Evolutionary conservation across 37 sponge, comb jelly and placozoan species (phyloP).

Genomic region (Crambe crambe): DNA sequence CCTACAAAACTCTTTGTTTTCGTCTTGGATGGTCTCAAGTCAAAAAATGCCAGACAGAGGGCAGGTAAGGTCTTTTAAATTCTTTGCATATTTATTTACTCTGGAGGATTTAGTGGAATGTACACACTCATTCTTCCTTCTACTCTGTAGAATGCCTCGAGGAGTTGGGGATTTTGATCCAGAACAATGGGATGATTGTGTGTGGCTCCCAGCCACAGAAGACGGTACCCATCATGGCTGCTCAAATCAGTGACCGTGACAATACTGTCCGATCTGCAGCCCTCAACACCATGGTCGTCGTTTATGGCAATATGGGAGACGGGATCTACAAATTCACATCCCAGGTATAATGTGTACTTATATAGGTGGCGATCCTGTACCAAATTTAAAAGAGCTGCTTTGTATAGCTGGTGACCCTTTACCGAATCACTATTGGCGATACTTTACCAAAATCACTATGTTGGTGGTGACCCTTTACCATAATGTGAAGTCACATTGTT

Average conservation of each 20-base stretch:
- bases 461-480: not conserved
- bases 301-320: constrained; percentile 85
- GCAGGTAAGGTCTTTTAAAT: constrained; percentile 46
- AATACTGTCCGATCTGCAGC: constrained; percentile 82
- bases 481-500: not conserved
- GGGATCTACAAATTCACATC: constrained; percentile 76
- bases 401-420: not conserved
- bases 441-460: not conserved
- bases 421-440: not conserved
- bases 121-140: not conserved
- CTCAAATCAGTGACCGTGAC: constrained; percentile 87
- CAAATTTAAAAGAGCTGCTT: too few relatives aligned
- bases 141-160: constrained; percentile 79
- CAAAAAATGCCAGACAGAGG: constrained; percentile 84
- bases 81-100: too few relatives aligned
- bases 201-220: constrained; percentile 88
- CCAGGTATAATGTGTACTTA: too few relatives aligned
- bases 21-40: constrained; percentile 86
- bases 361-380: too few relatives aligned
- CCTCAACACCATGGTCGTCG: constrained; percentile 87
- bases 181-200: constrained; percentile 77
- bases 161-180: constrained; percentile 82
- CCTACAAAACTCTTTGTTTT: constrained; percentile 70
- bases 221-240: constrained; percentile 72
- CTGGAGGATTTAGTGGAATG: not conserved